Conservation (phyloP, 2,113 vertebrate genomes). For the Cyprinus carpio region DNA sequence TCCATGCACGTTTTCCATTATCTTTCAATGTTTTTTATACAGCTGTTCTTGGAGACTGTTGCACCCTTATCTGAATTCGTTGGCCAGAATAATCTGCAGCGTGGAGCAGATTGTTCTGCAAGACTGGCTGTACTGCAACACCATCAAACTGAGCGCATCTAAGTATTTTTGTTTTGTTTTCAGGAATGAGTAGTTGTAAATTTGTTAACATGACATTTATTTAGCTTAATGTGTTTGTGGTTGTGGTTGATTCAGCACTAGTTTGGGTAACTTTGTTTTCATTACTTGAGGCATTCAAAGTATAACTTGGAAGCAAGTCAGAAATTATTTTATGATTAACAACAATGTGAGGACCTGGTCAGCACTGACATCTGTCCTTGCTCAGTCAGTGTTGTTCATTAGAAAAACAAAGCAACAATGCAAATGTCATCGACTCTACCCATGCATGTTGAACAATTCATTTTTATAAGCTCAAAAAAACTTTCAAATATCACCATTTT, state of each 20-base stretch:
- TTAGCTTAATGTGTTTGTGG: not conserved
- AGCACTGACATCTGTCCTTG: not conserved
- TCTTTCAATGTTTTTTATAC: not conserved
- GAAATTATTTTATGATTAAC: constrained; percentile 10
- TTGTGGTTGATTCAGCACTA: not conserved
- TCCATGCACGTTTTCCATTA: not conserved
- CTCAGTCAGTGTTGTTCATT: not conserved
- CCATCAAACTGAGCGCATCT: not conserved
- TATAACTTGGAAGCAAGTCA: not conserved
- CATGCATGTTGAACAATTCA: not conserved
- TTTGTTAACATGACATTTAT: not conserved
- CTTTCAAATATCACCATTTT: not conserved
- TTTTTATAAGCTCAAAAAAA: constrained; percentile 1
- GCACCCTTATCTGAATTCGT: not conserved
- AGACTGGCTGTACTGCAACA: not conserved
- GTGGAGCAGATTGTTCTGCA: not conserved
- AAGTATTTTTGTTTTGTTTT: not conserved
- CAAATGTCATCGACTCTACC: not conserved
- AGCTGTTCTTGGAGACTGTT: not conserved
- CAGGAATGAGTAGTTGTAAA: not conserved
- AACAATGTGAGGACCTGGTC: not conserved
- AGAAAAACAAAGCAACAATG: not conserved
- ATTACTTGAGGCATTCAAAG: not conserved
- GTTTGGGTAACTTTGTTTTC: not conserved
- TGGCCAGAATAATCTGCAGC: not conserved